These are phyloP conservation scores for Chaetorhynchus papuensis DNA, from an alignment of 2,113 vertebrate species.

Conservation along the genomic window DNA sequence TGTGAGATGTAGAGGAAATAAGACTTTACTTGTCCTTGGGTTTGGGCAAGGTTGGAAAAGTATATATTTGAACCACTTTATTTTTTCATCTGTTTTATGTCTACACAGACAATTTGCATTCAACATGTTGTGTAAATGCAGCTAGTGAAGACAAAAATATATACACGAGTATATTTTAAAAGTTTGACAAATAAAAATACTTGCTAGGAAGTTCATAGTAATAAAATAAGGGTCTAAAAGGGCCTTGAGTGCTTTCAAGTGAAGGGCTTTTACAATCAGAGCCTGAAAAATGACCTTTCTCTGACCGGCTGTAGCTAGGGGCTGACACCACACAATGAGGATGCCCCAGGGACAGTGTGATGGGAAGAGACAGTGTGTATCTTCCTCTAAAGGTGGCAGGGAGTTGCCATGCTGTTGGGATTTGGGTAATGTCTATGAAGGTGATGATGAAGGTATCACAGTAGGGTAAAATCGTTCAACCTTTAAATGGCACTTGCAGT, in stretches of 20 bases:
- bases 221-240: neutral
- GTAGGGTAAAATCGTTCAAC: neutral
- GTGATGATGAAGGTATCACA: neutral
- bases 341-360: accelerated
- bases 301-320: neutral
- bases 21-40: neutral
- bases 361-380: neutral
- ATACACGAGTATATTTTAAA: neutral
- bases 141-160: neutral
- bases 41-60: neutral
- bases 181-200: neutral
- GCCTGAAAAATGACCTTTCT: neutral
- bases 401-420: neutral
- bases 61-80: accelerated
- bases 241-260: neutral
- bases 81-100: neutral
- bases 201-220: neutral
- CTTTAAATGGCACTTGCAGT: neutral
- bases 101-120: neutral
- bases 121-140: neutral
- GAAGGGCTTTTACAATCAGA: neutral
- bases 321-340: neutral
- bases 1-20: neutral
- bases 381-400: neutral
- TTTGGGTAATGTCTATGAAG: neutral